Base-by-base conservation (phyloP, 2,797 vertebrate genomes). In the Acrocephalus scirpaceus region DNA sequence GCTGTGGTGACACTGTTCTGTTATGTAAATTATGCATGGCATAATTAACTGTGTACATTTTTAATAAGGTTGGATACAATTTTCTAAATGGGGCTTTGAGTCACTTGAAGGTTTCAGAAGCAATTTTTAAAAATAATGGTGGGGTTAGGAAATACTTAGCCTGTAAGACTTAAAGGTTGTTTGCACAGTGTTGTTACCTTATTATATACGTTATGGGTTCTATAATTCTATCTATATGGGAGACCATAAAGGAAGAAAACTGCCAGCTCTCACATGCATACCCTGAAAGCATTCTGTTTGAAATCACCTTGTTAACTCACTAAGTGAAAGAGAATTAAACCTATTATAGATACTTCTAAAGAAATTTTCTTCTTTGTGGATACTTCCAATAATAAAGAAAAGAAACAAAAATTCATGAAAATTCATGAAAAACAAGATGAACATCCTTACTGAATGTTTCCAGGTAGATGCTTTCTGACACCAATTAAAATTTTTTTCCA, bases 31-130 rank as follows among this genome's bases (percentile, higher is more conserved):
- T 87, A 30, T 74, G 51, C 18, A 76, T 0, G 0, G 40, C 36
- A 71, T 93, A 91, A 91, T 92, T 95, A 92, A 42, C 51, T 71
- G 34, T 73, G 73, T 73, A 66, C 29, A 87, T 79, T 95, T 93
- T 91, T 76, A 94, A 90, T 90, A 80, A 92, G 44, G 19, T 79
- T 62, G 23, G 48, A 78, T 64, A 38, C 42, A 73, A 16, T 92
- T 86, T 70, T 78, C 27, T 45, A 54, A 67, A 69, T 69, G 16
- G n/a, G 32, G 5, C 22, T 88, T 85, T 74, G 57, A 89, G 50
- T 56, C 1, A 2, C 40, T 71, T 16, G 22, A 83, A 83, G 62
- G 54, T 21, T 67, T 71, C 21, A 2, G 65, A 93, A 47, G 27
- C 8, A 6, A 26, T 86, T 61, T 72, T 21, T 60, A 71, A 56